Percentiles rank a stretch among this genome's conserved stretches.
These are phyloP conservation scores for Aporophyla nigra DNA, from an alignment of 2,888 invertebrate species.

Conservation along the genomic window DNA sequence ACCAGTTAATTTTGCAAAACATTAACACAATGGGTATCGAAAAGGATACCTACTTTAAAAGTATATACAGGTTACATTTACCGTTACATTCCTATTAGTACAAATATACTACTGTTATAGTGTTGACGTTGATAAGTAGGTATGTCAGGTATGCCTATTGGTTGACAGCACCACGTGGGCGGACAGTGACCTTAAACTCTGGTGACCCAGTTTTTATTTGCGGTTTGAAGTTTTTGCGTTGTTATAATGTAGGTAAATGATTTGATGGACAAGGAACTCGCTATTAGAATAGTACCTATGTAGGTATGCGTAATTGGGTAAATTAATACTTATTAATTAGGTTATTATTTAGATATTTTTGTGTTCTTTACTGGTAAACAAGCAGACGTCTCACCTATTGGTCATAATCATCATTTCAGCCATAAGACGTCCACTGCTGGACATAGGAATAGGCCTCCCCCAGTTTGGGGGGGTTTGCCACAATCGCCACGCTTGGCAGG, in stretches of 20 bases:
- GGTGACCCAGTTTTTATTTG: slow-evolving; percentile 55
- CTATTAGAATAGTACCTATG: background rate
- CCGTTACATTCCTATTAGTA: slow-evolving; percentile 24
- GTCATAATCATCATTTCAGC: too few relatives aligned
- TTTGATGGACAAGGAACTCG: background rate
- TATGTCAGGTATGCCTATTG: slow-evolving; percentile 5
- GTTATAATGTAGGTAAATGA: background rate
- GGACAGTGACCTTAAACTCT: slow-evolving; percentile 49
- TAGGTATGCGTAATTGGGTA: background rate
- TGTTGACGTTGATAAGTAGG: slow-evolving; percentile 16
- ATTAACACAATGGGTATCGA: background rate
- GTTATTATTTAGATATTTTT: background rate
- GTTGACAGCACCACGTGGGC: slow-evolving; percentile 25
- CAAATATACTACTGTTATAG: slow-evolving; percentile 30
- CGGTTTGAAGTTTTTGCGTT: slow-evolving; percentile 26
- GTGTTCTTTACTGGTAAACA: background rate
- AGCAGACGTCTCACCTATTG: background rate
- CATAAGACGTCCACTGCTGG: too few relatives aligned
- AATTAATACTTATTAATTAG: background rate
- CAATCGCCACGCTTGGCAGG: too few relatives aligned
- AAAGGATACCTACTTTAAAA: slow-evolving; percentile 2
- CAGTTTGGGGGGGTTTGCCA: too few relatives aligned
- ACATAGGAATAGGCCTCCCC: too few relatives aligned
- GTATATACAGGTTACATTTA: slow-evolving; percentile 12
- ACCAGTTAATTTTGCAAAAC: background rate